Percentiles rank a stretch among this genome's conserved stretches.
phyloP scores from a whole-genome alignment of 2,888 invertebrate species.

The Watsonalla cultraria region DNA sequence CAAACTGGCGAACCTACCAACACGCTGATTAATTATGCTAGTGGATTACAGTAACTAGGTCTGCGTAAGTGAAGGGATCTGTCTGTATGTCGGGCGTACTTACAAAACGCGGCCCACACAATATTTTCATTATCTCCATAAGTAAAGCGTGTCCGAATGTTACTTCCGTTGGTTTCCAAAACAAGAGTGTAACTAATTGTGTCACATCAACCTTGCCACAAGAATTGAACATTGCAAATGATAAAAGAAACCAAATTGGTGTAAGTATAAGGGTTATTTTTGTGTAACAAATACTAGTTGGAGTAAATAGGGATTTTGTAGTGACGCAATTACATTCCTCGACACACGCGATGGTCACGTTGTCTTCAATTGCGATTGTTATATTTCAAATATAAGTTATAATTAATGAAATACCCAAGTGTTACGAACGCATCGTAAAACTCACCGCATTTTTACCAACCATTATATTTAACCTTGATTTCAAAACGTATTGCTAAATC shows the following conservation, averaged over 20 bases:
- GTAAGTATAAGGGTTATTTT: conserved; percentile 1
- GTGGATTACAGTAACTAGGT: not conserved
- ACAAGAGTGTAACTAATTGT: conserved; percentile 57
- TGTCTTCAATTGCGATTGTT: conserved; percentile 9
- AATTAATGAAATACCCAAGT: conserved; percentile 11
- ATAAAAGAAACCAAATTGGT: not conserved
- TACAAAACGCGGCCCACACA: conserved; percentile 1
- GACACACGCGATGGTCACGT: conserved; percentile 41
- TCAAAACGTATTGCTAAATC: too few relatives aligned
- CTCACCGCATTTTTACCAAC: too few relatives aligned
- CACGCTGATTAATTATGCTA: not conserved
- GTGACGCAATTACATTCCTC: conserved; percentile 39
- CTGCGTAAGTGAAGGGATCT: not conserved
- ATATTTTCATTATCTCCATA: conserved; percentile 2
- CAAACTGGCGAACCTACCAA: not conserved
- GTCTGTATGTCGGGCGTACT: not conserved
- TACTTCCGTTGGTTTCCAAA: conserved; percentile 45
- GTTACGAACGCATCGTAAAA: conserved; percentile 3
- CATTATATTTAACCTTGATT: too few relatives aligned
- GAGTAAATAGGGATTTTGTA: not conserved
- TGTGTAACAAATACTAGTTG: not conserved
- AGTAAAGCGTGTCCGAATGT: conserved; percentile 1
- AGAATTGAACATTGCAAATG: not conserved
- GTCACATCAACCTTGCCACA: conserved; percentile 26
- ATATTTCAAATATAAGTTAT: conserved; percentile 7